Base-by-base conservation (phyloP, 2,888 invertebrate species). In the Drosophila setosimentum region DNA sequence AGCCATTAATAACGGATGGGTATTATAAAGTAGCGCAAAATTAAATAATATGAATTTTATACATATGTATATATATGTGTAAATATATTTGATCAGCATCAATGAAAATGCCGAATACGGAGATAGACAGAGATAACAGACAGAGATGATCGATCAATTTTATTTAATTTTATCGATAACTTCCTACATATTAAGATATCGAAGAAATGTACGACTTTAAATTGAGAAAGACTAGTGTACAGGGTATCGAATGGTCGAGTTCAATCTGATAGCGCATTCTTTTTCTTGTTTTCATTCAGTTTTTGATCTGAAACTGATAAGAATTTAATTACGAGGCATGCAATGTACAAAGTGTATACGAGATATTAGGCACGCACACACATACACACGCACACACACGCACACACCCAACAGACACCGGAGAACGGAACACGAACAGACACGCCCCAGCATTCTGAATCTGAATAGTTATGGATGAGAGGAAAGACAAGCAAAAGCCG, bases 251-350 rank as follows among this genome's bases (percentile, higher is more conserved):
- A 16, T 8, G 16, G 45, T 16, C 45, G 45, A 24, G 16, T 45
- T 45, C 24, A 33, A 24, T 18, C 33, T 24, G 33, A 33, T 21
- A 16, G 10, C 32, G 3, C 10, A 24, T 33, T 24, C 8, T 18
- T 10, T 18, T 10, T 33, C 18, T 49, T 27, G 40, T 42, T 42
- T 67, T 54, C 60, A 49, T 66, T 72, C 60, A 76, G 72, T 72
- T 64, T 68, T 75, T 75, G 71, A 75, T 78, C 80, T 70, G 66
- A 76, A 80, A 80, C 86, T 85, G 86, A 86, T 89, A 86, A 86
- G 86, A 89, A 86, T 89, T 86, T 86, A 86, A 86, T 89, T 89
- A 88, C 88, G 83, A 74, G 73, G 81, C 81, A 80, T 66, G 89
- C 89, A 89, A 72, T 66, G 76, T 78, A 83, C 78, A 74, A 83